Conservation (phyloP, 1,140 invertebrate species). For the Drosophila navojoa region DNA sequence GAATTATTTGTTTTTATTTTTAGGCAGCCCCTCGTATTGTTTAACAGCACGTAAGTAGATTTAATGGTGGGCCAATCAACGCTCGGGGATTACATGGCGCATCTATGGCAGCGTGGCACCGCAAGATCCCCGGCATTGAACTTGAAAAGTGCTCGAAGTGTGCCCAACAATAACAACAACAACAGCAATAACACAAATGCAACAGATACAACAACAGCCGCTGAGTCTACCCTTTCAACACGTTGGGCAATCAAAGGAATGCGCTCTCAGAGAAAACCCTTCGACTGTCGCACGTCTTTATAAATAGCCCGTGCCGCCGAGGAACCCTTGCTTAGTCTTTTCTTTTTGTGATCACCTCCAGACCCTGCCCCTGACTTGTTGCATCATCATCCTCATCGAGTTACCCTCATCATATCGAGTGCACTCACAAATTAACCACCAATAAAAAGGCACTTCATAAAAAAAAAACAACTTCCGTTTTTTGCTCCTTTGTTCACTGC, state of each 20-base stretch:
- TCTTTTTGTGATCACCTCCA: background rate
- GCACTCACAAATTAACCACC: conserved; percentile 76
- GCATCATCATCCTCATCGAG: conserved; percentile 55
- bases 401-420: conserved; percentile 70
- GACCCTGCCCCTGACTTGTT: conserved; percentile 49
- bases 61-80: conserved; percentile 58
- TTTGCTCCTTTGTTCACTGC: conserved; percentile 33
- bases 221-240: conserved; percentile 60
- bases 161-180: conserved; percentile 37
- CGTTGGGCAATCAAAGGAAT: conserved; percentile 57
- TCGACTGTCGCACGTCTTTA: conserved; percentile 37
- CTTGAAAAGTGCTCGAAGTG: conserved; percentile 63
- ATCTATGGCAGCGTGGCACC: conserved; percentile 65
- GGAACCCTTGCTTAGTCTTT: conserved; percentile 52
- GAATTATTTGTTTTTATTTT: conserved; percentile 70
- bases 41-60: conserved; percentile 18
- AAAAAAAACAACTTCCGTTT: conserved; percentile 74
- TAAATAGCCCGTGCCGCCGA: conserved; percentile 47
- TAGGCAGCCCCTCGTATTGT: conserved; percentile 40
- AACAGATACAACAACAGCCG: conserved; percentile 4
- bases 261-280: conserved; percentile 14
- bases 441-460: conserved; percentile 82
- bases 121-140: conserved; percentile 77
- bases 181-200: background rate
- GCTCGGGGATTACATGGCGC: conserved; percentile 57